Conservation (phyloP, 2,888 invertebrate species). For the Molanna angustata region DNA sequence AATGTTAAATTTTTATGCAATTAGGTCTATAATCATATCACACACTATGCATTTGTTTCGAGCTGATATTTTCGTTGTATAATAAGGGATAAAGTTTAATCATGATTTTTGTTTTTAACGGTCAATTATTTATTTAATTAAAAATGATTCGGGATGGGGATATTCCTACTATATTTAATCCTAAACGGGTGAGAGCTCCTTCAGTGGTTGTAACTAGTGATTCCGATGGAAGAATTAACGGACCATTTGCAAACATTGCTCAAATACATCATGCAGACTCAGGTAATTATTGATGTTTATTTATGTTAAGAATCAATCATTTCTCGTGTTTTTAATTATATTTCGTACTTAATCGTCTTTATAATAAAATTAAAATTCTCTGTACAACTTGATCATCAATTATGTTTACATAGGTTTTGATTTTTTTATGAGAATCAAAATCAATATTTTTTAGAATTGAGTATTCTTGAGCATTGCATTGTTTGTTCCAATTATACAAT, state of each 20-base stretch:
- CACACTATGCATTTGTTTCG: no score
- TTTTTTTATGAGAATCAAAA: no score
- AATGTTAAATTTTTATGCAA: neutral
- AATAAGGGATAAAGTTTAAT: slow-evolving; percentile 9
- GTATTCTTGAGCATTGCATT: no score
- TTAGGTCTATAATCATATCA: no score
- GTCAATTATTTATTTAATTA: slow-evolving; percentile 16
- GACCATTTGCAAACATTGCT: slow-evolving; percentile 48
- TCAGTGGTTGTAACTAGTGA: slow-evolving; percentile 59
- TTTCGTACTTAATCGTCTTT: no score
- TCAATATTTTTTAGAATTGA: no score
- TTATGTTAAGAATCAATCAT: no score
- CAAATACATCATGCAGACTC: slow-evolving; percentile 53
- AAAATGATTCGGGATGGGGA: slow-evolving; percentile 70
- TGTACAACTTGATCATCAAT: no score
- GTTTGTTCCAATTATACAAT: no score
- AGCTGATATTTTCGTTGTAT: slow-evolving; percentile 11
- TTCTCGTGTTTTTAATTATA: no score
- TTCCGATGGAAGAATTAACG: slow-evolving; percentile 34
- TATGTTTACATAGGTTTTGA: no score
- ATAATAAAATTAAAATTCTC: no score
- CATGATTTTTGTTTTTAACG: slow-evolving; percentile 11
- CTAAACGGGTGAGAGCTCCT: slow-evolving; percentile 65
- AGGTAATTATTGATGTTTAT: slow-evolving; percentile 34
- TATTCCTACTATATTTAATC: slow-evolving; percentile 79